These are phyloP conservation scores for Zelleria hepariella DNA, from an alignment of 2,888 invertebrate genomes.

Conservation along the genomic window DNA sequence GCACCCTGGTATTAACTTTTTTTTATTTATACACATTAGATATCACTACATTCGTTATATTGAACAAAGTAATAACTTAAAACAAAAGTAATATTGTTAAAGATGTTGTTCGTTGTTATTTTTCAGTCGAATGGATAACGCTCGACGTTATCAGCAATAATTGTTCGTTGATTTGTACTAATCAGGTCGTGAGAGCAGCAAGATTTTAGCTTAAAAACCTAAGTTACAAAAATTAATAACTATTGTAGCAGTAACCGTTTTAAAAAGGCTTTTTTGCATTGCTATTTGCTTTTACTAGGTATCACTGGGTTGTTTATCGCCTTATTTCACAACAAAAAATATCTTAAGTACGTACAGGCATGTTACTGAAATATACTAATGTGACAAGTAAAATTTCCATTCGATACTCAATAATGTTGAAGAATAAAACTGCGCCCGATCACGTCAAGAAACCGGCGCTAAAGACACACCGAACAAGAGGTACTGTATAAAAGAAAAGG, in stretches of 20 bases:
- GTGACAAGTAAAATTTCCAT: background rate
- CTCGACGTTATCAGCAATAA: background rate
- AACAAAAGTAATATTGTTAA: too few species aligned
- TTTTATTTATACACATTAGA: background rate
- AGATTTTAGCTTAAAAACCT: conserved; percentile 14
- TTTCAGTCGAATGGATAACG: background rate
- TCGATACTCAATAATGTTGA: background rate
- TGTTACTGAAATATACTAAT: too few species aligned
- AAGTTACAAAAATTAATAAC: background rate
- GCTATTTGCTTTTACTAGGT: background rate
- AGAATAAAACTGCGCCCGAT: background rate
- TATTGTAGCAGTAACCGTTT: background rate
- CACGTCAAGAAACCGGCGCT: background rate
- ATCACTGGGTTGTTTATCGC: too few species aligned
- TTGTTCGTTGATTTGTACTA: conserved; percentile 48
- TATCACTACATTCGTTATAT: conserved; percentile 10
- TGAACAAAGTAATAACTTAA: background rate
- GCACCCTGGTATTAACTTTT: background rate
- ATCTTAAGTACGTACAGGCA: too few species aligned
- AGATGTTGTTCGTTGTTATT: background rate
- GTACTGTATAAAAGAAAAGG: background rate
- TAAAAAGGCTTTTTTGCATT: background rate
- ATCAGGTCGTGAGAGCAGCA: conserved; percentile 63
- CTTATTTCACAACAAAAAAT: too few species aligned
- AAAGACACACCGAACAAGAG: background rate